These are phyloP conservation scores for Nematopogon swammerdamellus DNA, from an alignment of 2,888 invertebrate species.

Conservation along the genomic window DNA sequence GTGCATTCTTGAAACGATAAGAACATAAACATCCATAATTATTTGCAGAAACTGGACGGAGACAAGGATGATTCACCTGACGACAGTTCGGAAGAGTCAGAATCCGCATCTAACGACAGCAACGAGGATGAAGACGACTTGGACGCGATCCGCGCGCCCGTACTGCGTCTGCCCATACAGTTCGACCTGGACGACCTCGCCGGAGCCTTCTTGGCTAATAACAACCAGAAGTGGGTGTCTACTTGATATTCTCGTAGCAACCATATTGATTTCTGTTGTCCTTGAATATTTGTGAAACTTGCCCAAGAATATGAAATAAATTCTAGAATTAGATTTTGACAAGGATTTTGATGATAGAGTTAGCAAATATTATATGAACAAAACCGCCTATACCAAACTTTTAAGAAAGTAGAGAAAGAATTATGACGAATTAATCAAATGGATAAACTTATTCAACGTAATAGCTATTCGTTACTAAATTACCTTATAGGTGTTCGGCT, in stretches of 20 bases:
- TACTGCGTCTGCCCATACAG: slow-evolving; percentile 73
- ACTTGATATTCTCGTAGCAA: background rate
- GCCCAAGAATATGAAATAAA: no score
- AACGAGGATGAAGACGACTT: slow-evolving; percentile 60
- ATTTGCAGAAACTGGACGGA: slow-evolving; percentile 40
- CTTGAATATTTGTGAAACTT: background rate
- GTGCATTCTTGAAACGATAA: no score
- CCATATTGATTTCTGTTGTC: background rate
- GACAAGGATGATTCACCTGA: slow-evolving; percentile 27
- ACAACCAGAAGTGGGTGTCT: slow-evolving; percentile 59
- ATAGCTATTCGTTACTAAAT: no score
- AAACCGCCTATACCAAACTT: no score
- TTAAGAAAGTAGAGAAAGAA: no score
- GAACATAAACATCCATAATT: no score
- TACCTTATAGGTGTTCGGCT: no score
- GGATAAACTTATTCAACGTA: no score
- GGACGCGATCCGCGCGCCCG: slow-evolving; percentile 52
- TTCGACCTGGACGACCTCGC: slow-evolving; percentile 81
- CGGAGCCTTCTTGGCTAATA: slow-evolving; percentile 67
- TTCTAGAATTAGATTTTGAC: no score
- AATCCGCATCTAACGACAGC: slow-evolving; percentile 56
- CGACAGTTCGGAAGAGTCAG: slow-evolving; percentile 39
- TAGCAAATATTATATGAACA: no score
- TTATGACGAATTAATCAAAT: no score
- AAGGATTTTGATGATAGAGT: no score